Evolutionary conservation across 92 coral and sea anemone genomes (phyloP).

Genomic region (Hydrozoanthus gracilis): DNA sequence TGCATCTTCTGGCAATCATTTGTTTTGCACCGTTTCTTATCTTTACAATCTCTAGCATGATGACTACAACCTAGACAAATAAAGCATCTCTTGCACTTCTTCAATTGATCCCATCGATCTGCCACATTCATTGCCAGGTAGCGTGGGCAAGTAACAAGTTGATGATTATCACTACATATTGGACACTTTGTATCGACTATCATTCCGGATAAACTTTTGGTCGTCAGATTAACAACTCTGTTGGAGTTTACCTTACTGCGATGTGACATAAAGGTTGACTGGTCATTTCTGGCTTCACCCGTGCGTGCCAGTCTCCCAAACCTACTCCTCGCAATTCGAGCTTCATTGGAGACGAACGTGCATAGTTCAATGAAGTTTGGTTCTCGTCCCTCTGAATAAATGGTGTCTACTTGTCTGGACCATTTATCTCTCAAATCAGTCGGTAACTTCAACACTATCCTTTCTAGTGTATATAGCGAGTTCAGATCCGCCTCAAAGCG

Average conservation of each 20-base stretch:
- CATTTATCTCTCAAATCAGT: neutral
- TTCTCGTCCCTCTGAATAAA: neutral
- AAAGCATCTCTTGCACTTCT: neutral
- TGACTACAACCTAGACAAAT: neutral
- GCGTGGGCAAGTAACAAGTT: neutral
- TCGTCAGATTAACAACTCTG: neutral
- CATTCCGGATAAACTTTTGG: too few relatives aligned
- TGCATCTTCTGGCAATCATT: neutral
- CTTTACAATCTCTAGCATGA: neutral
- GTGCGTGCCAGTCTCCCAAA: too few relatives aligned
- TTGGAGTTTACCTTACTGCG: too few relatives aligned
- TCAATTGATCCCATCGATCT: neutral
- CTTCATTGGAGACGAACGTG: neutral
- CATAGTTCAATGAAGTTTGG: neutral
- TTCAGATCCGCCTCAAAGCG: neutral
- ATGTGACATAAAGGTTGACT: too few relatives aligned
- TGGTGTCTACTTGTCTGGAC: neutral
- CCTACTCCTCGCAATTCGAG: neutral
- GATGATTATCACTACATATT: neutral
- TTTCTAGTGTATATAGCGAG: neutral
- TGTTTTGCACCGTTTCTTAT: neutral
- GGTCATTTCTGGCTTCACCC: too few relatives aligned
- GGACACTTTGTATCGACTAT: neutral
- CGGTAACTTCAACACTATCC: neutral
- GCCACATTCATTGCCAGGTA: neutral